Percentiles rank a stretch among this genome's conserved stretches.
Evolutionary conservation across 2,113 vertebrate species (phyloP).

Genomic region (Mesocricetus auratus): DNA sequence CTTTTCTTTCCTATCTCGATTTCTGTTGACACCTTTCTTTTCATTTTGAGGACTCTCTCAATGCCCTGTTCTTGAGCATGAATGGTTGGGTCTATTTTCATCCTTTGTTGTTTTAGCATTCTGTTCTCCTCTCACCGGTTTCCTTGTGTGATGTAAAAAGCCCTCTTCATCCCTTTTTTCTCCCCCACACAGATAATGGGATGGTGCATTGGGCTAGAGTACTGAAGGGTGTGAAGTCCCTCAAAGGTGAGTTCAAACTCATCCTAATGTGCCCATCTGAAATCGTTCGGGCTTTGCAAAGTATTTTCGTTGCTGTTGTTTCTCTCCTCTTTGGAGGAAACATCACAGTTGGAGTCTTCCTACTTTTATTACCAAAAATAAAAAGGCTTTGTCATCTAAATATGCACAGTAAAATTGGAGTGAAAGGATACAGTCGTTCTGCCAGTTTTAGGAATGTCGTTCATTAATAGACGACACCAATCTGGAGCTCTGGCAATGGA

Average conservation of each 20-base stretch:
- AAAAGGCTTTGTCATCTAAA: neutral
- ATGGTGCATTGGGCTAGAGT: neutral
- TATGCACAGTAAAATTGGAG: neutral
- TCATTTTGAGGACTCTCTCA: neutral
- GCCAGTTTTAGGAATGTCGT: neutral
- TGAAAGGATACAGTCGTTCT: neutral
- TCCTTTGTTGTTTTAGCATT: neutral
- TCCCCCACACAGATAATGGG: neutral
- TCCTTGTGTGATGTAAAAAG: neutral
- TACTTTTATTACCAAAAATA: neutral
- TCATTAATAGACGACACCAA: neutral
- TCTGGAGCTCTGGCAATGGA: neutral
- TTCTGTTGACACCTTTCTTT: neutral
- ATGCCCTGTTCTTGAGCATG: neutral
- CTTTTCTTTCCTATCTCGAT: neutral
- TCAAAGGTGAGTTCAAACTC: constrained; percentile 23
- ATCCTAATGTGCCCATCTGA: neutral
- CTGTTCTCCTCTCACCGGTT: neutral
- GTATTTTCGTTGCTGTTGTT: neutral
- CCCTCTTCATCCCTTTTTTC: neutral
- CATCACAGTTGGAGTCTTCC: neutral
- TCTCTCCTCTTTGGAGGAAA: neutral
- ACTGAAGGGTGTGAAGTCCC: neutral
- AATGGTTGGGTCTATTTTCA: neutral
- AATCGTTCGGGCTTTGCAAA: neutral